Evolutionary conservation across 2,113 vertebrate genomes (phyloP).

Genomic region (Cottus gobio): DNA sequence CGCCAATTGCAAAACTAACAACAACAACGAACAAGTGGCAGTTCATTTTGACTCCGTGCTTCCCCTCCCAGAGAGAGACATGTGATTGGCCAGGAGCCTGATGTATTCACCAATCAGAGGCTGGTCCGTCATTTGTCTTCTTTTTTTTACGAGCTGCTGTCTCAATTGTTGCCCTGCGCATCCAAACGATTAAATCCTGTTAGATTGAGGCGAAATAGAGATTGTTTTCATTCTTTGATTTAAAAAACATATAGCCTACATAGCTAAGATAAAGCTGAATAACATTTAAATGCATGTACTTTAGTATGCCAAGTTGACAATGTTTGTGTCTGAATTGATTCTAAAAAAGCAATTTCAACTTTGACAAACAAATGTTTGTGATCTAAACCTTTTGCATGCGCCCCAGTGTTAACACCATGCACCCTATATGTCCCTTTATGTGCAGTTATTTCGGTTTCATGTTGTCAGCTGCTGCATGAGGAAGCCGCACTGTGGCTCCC

Average conservation of each 20-base stretch:
- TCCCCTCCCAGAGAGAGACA: slow-evolving; percentile 64
- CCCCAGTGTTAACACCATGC: slow-evolving; percentile 13
- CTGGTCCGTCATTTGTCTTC: slow-evolving; percentile 61
- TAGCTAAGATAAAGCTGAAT: neutral
- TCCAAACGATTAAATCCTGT: neutral
- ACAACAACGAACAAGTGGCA: slow-evolving; percentile 60
- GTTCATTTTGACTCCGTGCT: slow-evolving; percentile 61
- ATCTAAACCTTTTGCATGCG: neutral
- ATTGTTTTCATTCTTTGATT: neutral
- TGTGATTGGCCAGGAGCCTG: slow-evolving; percentile 66
- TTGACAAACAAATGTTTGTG: neutral
- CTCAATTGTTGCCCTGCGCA: neutral
- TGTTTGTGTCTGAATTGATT: neutral
- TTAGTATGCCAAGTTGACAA: neutral
- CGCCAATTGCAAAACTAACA: slow-evolving; percentile 44
- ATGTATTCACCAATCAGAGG: slow-evolving; percentile 68
- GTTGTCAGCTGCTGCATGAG: slow-evolving; percentile 65
- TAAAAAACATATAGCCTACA: neutral
- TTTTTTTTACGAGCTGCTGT: neutral
- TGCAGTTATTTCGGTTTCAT: slow-evolving; percentile 63
- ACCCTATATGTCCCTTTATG: slow-evolving; percentile 14
- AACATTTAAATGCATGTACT: neutral
- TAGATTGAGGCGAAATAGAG: neutral
- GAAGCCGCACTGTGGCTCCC: slow-evolving; percentile 47
- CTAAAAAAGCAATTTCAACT: neutral